Evolutionary conservation across 2,888 invertebrate genomes (phyloP).

Genomic region (Teleiodes luculella): DNA sequence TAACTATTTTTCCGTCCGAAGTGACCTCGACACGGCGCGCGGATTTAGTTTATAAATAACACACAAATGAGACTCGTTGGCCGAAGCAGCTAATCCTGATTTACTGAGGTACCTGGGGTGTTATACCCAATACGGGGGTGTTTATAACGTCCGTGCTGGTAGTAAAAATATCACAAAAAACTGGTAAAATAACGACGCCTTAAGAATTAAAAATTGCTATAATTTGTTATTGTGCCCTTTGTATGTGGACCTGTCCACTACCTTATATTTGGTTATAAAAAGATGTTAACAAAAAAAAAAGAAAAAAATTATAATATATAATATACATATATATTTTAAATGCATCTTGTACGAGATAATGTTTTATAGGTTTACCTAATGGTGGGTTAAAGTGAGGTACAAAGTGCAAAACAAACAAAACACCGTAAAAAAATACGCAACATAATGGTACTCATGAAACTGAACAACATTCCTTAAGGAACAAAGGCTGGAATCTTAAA

Average conservation of each 20-base stretch:
- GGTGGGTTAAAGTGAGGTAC: no score
- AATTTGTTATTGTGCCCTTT: constrained; percentile 8
- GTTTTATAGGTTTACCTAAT: no score
- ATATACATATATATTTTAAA: no score
- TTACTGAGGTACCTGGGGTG: constrained; percentile 56
- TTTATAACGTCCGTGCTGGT: constrained; percentile 32
- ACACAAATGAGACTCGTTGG: constrained; percentile 64
- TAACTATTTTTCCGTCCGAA: constrained; percentile 36
- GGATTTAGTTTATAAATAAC: constrained; percentile 71
- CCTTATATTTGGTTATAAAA: neutral
- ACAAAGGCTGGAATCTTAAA: no score
- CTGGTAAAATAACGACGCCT: neutral
- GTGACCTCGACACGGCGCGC: constrained; percentile 35
- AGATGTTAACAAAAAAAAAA: neutral
- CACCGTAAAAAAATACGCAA: no score
- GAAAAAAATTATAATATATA: neutral
- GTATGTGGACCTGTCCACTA: neutral
- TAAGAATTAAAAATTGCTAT: constrained; percentile 6
- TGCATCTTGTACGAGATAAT: no score
- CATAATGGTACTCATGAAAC: no score
- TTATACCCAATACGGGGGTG: constrained; percentile 30
- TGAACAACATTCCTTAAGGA: no score
- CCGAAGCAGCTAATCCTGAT: constrained; percentile 65
- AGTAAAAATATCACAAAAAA: constrained; percentile 5
- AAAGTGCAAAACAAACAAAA: no score